These are phyloP conservation scores for Crotophaga sulcirostris DNA, from an alignment of 2,113 vertebrate genomes.

Conservation along the genomic window DNA sequence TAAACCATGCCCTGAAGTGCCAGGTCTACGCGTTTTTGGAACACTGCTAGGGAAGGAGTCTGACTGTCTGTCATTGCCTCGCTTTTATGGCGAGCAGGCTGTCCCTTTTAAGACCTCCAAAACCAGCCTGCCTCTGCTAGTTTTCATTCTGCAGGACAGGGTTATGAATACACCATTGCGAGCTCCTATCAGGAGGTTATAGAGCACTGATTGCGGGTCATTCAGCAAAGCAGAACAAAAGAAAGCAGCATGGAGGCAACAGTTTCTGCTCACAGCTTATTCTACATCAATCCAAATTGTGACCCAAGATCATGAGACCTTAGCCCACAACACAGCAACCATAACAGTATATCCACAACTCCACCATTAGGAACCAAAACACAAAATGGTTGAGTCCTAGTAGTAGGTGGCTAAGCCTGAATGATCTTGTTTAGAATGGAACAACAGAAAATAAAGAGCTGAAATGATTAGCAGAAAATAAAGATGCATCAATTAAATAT, in stretches of 20 bases:
- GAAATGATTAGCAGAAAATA: background rate
- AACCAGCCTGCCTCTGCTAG: background rate
- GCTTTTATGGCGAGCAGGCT: background rate
- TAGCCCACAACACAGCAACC: background rate
- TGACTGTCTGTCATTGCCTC: background rate
- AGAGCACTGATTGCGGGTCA: background rate
- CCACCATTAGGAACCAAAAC: background rate
- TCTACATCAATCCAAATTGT: background rate
- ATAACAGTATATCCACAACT: background rate
- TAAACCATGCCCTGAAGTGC: too few relatives aligned
- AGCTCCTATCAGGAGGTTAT: background rate
- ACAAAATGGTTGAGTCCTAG: background rate
- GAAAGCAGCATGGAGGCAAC: background rate
- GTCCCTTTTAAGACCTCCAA: background rate
- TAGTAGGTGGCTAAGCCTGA: background rate
- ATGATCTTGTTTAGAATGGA: background rate
- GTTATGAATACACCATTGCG: background rate
- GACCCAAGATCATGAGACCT: background rate
- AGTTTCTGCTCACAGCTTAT: background rate
- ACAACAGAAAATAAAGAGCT: background rate
- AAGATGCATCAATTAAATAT: background rate
- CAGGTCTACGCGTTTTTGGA: too few relatives aligned
- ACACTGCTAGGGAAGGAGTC: background rate
- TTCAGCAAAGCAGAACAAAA: background rate
- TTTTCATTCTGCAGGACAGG: background rate